A percentile compares a stretch with the other conserved stretches of the same genome.
Conservation (phyloP, 2,797 vertebrate species). For the Pipistrellus pygmaeus region DNA sequence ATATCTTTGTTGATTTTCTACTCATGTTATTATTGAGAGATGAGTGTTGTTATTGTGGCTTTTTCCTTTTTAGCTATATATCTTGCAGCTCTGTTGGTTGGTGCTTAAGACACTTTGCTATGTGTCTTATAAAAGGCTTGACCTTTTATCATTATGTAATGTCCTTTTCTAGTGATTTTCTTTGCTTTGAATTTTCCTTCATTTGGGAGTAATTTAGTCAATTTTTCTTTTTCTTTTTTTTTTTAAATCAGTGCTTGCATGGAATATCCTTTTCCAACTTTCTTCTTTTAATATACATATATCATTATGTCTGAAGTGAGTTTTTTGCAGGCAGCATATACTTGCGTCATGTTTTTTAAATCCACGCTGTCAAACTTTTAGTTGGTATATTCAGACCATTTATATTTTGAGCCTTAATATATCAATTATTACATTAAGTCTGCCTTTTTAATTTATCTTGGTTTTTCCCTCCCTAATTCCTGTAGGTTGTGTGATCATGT, state of each 20-base stretch:
- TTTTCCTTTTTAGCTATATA: neutral
- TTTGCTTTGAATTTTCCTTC: neutral
- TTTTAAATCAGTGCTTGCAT: constrained; percentile 8
- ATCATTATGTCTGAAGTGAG: constrained; percentile 16
- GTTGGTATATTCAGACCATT: neutral
- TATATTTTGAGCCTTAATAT: neutral
- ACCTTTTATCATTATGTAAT: neutral
- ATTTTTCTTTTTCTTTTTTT: neutral
- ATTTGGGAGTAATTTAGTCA: neutral
- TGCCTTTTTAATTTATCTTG: neutral
- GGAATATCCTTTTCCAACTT: neutral
- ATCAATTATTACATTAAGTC: neutral
- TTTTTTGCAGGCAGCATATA: neutral
- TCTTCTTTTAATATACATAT: neutral
- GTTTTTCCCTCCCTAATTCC: neutral
- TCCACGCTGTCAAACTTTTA: neutral
- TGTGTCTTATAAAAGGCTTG: neutral
- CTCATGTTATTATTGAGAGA: constrained; percentile 37
- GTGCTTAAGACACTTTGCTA: neutral
- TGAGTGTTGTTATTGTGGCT: neutral
- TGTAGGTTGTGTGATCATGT: neutral
- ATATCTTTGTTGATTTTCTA: neutral
- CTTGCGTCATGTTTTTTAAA: neutral
- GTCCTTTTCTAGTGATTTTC: neutral
- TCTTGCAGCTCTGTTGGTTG: neutral